Evolutionary conservation across 2,113 vertebrate genomes (phyloP).

Genomic region (Gorsachius goisagi): DNA sequence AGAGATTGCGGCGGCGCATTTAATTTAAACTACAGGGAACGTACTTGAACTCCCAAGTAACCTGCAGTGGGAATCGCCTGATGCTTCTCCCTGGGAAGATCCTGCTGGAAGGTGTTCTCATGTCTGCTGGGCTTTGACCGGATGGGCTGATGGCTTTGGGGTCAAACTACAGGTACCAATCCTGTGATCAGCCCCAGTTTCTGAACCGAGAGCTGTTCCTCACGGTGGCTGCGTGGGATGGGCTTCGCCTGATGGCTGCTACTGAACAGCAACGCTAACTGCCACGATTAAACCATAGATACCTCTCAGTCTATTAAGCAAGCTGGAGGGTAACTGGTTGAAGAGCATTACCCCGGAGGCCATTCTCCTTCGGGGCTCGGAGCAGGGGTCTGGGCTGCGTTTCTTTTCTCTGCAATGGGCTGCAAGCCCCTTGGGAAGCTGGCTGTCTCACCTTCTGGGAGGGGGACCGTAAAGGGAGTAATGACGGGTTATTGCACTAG

Average conservation of each 20-base stretch:
- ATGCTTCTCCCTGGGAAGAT: not conserved
- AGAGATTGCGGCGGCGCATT: not conserved
- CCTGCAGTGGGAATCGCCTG: not conserved
- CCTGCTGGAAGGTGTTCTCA: not conserved
- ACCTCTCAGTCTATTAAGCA: not conserved
- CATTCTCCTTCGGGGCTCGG: not conserved
- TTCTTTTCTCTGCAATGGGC: not conserved
- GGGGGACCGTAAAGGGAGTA: not conserved
- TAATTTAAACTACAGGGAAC: not conserved
- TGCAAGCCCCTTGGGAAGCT: not conserved
- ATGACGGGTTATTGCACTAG: not conserved
- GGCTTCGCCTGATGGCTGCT: not conserved
- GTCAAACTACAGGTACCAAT: not conserved
- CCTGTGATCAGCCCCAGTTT: not conserved
- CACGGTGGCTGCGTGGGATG: accelerated
- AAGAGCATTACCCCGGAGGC: not conserved
- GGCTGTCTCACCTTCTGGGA: not conserved
- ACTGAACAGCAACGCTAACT: not conserved
- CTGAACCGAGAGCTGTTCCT: not conserved
- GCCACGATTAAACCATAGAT: not conserved
- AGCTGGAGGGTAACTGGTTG: not conserved
- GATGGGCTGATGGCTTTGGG: not conserved
- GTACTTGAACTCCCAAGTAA: not conserved
- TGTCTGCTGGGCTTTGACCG: not conserved
- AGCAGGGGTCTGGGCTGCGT: not conserved